These are phyloP conservation scores for Teleopsis dalmanni DNA, from an alignment of 1,140 invertebrate species.

Conservation along the genomic window DNA sequence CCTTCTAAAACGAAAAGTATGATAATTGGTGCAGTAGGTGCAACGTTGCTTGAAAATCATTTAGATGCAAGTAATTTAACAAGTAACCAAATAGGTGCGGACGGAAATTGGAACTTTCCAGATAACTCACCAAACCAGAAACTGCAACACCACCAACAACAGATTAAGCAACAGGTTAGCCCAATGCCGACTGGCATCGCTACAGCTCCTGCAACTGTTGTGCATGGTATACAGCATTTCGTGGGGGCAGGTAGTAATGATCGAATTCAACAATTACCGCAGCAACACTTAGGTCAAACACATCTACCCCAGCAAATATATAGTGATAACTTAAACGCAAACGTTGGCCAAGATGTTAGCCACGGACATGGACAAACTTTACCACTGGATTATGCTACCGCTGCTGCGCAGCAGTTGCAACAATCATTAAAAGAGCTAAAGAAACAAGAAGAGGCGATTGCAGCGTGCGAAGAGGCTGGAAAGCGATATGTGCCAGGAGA, in stretches of 20 bases:
- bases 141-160: conserved; percentile 13
- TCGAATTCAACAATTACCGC: conserved; percentile 22
- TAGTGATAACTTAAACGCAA: conserved; percentile 31
- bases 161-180: conserved; percentile 10
- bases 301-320: conserved; percentile 20
- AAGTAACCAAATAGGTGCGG: conserved; percentile 20
- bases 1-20: conserved; percentile 39
- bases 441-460: conserved; percentile 31
- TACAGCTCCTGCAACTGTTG: conserved; percentile 36
- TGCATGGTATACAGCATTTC: conserved; percentile 38
- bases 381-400: conserved; percentile 35
- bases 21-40: conserved; percentile 29
- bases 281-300: conserved; percentile 8
- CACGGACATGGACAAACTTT: conserved; percentile 23
- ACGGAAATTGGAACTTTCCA: conserved; percentile 39
- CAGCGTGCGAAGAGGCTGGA: conserved; percentile 16
- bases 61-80: conserved; percentile 38
- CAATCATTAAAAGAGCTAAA: conserved; percentile 36
- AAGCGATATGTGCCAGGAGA: conserved; percentile 11
- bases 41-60: conserved; percentile 26
- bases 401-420: conserved; percentile 34
- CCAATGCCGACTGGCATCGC: conserved; percentile 31
- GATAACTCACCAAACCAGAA: conserved; percentile 7
- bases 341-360: conserved; percentile 12
- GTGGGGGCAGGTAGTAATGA: conserved; percentile 5